These are phyloP conservation scores for Aurelia sp. DNA, from an alignment of 30 jellyfish, hydroid and myxozoan species.

Conservation along the genomic window DNA sequence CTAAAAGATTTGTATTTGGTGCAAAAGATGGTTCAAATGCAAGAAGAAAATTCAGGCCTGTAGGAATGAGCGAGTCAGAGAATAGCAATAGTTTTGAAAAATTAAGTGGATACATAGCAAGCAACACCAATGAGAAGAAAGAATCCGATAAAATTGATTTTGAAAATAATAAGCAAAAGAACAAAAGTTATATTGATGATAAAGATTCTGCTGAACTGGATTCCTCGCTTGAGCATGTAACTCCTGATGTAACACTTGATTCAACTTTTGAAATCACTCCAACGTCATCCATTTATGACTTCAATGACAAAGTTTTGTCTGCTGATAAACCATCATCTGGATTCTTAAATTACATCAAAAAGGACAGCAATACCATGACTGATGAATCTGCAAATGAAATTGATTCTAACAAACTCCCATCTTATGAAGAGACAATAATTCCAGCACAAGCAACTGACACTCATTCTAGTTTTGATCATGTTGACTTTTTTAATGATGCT, in stretches of 20 bases:
- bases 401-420: too few species aligned
- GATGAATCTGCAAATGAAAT: too few species aligned
- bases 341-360: too few species aligned
- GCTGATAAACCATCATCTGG: too few species aligned
- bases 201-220: slow-evolving; percentile 6
- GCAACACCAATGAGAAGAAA: background rate
- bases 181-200: background rate
- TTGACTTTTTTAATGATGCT: too few species aligned
- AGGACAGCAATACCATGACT: too few species aligned
- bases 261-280: slow-evolving; percentile 29
- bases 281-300: too few species aligned
- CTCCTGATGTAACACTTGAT: slow-evolving; percentile 51
- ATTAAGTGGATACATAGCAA: background rate
- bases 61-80: slow-evolving; percentile 12
- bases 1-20: slow-evolving; percentile 5
- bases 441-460: too few species aligned
- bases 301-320: too few species aligned
- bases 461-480: too few species aligned
- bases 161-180: background rate
- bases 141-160: background rate
- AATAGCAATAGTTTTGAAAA: background rate
- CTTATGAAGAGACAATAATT: too few species aligned
- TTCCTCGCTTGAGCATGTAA: slow-evolving; percentile 62
- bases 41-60: slow-evolving; percentile 43
- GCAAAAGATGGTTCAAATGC: slow-evolving; percentile 18